These are phyloP conservation scores for Chelonus formosanus DNA, from an alignment of 2,888 invertebrate species.

Conservation along the genomic window DNA sequence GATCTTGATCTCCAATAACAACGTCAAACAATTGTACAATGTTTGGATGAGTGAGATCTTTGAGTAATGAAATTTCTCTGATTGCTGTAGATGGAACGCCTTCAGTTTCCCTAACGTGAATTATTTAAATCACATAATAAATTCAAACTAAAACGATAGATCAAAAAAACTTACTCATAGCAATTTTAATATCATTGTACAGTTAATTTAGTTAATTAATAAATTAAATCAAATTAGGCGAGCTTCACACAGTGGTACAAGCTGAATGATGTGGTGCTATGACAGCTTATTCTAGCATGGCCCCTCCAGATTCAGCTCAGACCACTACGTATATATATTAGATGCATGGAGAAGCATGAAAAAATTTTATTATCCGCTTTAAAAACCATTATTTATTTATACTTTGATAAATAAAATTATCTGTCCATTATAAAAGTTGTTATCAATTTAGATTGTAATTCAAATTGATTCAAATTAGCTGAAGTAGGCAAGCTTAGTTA, in stretches of 20 bases:
- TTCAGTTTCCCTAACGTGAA: slow-evolving; percentile 80
- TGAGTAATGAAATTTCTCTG: slow-evolving; percentile 92
- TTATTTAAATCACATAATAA: no score
- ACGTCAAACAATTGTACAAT: slow-evolving; percentile 92
- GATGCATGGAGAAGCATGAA: slow-evolving; percentile 47
- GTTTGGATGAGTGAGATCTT: slow-evolving; percentile 88
- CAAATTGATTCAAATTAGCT: no score
- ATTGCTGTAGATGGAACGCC: slow-evolving; percentile 98
- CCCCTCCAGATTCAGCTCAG: slow-evolving; percentile 70
- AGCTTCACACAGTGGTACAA: slow-evolving; percentile 44
- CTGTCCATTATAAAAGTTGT: no score
- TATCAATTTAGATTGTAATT: no score
- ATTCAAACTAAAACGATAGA: no score
- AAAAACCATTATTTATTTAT: neutral
- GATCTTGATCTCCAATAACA: slow-evolving; percentile 82
- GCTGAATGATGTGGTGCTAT: slow-evolving; percentile 81
- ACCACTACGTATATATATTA: slow-evolving; percentile 52
- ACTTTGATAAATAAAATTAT: no score
- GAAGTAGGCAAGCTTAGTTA: no score
- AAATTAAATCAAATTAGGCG: slow-evolving; percentile 12
- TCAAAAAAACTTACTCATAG: no score
- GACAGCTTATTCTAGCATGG: slow-evolving; percentile 66
- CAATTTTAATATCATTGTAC: slow-evolving; percentile 24
- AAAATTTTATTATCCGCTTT: slow-evolving; percentile 1
- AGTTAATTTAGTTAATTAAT: slow-evolving; percentile 34